Evolutionary conservation across 2,888 invertebrate genomes (phyloP), one percentile per base, ranked within the genome.

Genomic region (Leuctra nigra): DNA sequence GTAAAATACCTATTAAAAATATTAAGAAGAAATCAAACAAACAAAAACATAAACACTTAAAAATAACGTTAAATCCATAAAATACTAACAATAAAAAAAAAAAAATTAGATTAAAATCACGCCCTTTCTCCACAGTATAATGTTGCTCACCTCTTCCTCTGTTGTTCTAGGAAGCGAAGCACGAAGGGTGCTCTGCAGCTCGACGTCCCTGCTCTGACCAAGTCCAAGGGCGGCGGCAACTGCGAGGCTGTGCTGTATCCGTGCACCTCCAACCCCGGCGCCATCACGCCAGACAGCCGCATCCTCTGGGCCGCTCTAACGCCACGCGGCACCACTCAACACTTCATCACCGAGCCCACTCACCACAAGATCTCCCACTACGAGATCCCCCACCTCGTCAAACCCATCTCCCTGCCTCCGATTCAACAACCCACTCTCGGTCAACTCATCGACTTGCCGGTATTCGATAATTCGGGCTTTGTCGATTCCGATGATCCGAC

Each of bases 301-400:
- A 80, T 86, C 1, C 76, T 87, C 46, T 91, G 91, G 91, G 91
- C 91, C 1, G 88, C 91, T 0, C 72, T 91, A 9, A 90, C 90
- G 0, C 90, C 90, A 0, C 79, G 87, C 18, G 77, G 77, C 53
- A 89, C 88, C 13, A 89, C 89, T 0, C 77, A 87, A 20, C 89
- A 90, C 70, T 72, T 39, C 70, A 71, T 52, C 70, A 70, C 14
- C 70, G 50, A 50, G 70, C 71, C 67, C 69, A 70, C 68, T 69
- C 61, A 65, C 68, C 68, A 68, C 68, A 68, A 66, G 67, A 65
- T 60, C 62, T 58, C 61, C 53, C 48, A 56, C 60, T 53, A 54
- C 58, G 33, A 60, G 53, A 35, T 44, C 2, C 69, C 68, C 23
- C 82, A 82, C 61, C 79, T 64, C 46, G 70, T 67, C 82, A 83